phyloP scores from a whole-genome alignment of 2,797 vertebrate species.

The Ctenopoma kingsleyae region DNA sequence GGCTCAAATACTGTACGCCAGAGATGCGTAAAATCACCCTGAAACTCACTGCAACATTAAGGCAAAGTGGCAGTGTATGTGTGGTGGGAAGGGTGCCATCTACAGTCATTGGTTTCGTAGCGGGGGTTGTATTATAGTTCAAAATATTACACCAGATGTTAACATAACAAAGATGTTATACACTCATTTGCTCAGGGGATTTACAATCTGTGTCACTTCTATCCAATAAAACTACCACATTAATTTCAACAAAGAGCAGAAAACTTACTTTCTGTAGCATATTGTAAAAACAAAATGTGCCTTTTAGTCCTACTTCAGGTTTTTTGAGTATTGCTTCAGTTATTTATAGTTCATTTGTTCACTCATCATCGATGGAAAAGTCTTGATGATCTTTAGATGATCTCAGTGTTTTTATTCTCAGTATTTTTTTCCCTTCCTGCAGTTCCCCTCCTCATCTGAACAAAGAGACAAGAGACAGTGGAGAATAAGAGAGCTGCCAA shows the following conservation, averaged over 20 bases:
- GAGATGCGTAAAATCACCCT: constrained; percentile 37
- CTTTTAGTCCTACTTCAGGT: neutral
- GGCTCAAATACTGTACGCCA: constrained; percentile 31
- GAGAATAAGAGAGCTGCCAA: constrained; percentile 4
- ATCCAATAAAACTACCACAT: constrained; percentile 24
- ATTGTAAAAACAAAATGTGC: constrained; percentile 47
- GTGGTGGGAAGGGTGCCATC: constrained; percentile 4
- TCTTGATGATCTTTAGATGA: constrained; percentile 45
- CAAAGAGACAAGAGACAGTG: neutral
- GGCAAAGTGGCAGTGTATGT: constrained; percentile 5
- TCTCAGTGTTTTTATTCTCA: constrained; percentile 38
- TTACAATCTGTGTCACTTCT: constrained; percentile 24
- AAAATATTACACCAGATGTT: constrained; percentile 18
- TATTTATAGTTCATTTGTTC: constrained; percentile 64
- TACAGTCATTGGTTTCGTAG: constrained; percentile 4
- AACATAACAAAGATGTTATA: constrained; percentile 17
- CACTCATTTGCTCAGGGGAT: constrained; percentile 38
- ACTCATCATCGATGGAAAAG: constrained; percentile 51
- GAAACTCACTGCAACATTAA: neutral
- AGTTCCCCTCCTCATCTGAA: constrained; percentile 11
- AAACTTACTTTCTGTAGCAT: constrained; percentile 47
- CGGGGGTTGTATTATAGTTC: neutral
- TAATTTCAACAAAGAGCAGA: constrained; percentile 43
- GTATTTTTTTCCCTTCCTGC: constrained; percentile 28
- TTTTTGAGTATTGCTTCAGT: constrained; percentile 19